Evolutionary conservation across 1,140 invertebrate species (phyloP).

Genomic region (Epicauta chinensis): DNA sequence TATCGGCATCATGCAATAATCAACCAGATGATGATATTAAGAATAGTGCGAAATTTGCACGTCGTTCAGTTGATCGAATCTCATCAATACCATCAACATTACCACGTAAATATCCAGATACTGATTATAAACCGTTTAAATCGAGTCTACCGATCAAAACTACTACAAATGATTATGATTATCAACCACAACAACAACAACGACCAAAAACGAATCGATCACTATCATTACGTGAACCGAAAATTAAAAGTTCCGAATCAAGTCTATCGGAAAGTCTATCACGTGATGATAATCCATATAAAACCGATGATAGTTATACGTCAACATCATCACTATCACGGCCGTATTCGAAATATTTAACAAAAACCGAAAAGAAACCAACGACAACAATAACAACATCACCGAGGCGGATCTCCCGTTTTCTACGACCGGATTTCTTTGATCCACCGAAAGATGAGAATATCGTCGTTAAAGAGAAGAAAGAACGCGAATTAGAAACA

Average conservation of each 20-base stretch:
- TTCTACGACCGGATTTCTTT: conserved; percentile 71
- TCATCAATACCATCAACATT: conserved; percentile 28
- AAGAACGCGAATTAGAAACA: conserved; percentile 56
- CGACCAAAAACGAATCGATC: conserved; percentile 26
- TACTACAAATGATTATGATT: background rate
- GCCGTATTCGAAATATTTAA: conserved; percentile 27
- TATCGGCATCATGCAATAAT: conserved; percentile 43
- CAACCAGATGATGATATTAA: conserved; percentile 2
- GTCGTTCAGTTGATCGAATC: conserved; percentile 22
- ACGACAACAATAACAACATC: conserved; percentile 17
- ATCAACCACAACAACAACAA: background rate
- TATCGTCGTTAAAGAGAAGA: conserved; percentile 61
- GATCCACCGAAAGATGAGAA: conserved; percentile 62
- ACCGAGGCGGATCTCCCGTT: conserved; percentile 56
- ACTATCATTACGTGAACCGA: conserved; percentile 24
- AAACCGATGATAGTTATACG: conserved; percentile 5
- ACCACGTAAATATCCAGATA: conserved; percentile 24
- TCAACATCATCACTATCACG: conserved; percentile 18
- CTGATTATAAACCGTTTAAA: background rate
- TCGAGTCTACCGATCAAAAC: conserved; percentile 24
- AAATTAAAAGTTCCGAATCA: conserved; percentile 34
- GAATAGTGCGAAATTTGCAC: conserved; percentile 8
- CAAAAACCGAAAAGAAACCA: conserved; percentile 32
- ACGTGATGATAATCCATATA: conserved; percentile 25
- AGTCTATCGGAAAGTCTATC: conserved; percentile 34